Evolutionary conservation across 2,113 vertebrate genomes (phyloP).

Genomic region (Dipodomys stephensi): DNA sequence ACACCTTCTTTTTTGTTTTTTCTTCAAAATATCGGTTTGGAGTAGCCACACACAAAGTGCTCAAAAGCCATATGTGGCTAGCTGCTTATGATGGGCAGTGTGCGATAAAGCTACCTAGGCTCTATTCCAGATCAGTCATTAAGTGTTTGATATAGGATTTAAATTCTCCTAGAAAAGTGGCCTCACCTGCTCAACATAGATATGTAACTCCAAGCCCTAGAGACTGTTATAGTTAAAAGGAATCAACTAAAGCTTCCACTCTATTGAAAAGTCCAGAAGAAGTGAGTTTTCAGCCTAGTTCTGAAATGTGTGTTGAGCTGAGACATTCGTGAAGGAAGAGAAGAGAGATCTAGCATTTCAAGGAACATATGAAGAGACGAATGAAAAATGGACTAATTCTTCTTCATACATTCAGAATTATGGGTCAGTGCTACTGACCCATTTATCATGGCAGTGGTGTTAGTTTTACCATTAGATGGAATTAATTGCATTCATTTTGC

Average conservation of each 20-base stretch:
- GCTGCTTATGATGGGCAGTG: neutral
- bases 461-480: neutral
- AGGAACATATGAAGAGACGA: neutral
- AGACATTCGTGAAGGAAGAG: accelerated
- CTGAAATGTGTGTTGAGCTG: neutral
- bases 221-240: neutral
- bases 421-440: neutral
- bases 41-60: neutral
- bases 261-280: neutral
- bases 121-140: neutral
- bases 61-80: accelerated
- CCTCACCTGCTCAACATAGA: neutral
- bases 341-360: neutral
- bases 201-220: neutral
- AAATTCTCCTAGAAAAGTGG: neutral
- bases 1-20: neutral
- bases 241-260: neutral
- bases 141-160: neutral
- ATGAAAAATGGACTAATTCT: neutral
- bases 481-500: neutral
- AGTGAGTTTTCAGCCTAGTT: neutral
- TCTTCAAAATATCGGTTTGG: neutral
- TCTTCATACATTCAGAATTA: neutral
- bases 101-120: neutral
- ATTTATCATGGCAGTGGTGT: neutral